phyloP scores from a whole-genome alignment of 2,113 vertebrate genomes.

The Psittacus erithacus region DNA sequence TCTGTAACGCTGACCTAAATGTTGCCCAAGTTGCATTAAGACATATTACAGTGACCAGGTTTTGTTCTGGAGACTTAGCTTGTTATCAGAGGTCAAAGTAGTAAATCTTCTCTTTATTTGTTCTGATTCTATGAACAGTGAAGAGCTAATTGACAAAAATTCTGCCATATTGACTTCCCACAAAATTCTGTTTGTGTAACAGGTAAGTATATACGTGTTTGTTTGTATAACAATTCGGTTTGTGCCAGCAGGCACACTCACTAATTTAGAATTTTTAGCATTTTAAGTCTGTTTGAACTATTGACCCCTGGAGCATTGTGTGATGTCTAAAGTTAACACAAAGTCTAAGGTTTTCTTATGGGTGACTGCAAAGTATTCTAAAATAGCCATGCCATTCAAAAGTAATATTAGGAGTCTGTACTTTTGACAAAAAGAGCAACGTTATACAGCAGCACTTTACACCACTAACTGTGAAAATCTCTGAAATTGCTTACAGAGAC shows the following conservation, averaged over 20 bases:
- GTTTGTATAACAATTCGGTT: background rate
- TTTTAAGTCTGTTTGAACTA: background rate
- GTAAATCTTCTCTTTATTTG: background rate
- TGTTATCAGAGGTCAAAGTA: background rate
- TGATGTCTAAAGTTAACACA: background rate
- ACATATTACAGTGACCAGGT: background rate
- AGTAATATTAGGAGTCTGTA: background rate
- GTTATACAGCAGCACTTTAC: background rate
- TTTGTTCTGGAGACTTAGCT: background rate
- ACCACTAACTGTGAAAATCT: background rate
- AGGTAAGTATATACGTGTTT: accelerated
- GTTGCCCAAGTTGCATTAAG: background rate
- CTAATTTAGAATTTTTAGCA: background rate
- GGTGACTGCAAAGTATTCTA: background rate
- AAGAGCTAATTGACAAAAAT: background rate
- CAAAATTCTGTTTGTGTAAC: background rate
- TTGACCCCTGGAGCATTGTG: background rate
- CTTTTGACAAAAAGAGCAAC: background rate
- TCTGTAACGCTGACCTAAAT: background rate
- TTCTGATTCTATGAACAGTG: background rate
- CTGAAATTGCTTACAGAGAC: background rate
- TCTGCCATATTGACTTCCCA: background rate
- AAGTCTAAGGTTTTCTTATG: background rate
- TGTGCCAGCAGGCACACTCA: background rate
- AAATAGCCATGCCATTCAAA: background rate